Evolutionary conservation across 2,888 invertebrate genomes (phyloP).

Genomic region (Protophormia terraenovae): DNA sequence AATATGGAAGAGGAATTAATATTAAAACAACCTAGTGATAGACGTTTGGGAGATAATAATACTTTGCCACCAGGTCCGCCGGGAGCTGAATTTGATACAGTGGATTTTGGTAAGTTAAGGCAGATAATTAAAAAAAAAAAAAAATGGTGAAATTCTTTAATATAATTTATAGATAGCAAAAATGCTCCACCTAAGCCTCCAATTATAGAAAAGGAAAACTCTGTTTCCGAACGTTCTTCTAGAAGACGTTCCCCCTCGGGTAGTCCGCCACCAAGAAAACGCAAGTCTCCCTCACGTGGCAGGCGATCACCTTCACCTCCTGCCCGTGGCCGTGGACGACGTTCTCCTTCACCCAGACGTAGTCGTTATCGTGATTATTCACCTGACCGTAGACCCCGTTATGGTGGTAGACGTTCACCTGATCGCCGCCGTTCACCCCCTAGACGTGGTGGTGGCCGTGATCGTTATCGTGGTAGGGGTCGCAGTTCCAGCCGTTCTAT

Average conservation of each 20-base stretch:
- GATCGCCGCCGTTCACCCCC: constrained; percentile 72
- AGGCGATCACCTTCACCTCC: constrained; percentile 77
- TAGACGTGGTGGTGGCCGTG: constrained; percentile 70
- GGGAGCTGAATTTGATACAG: constrained; percentile 76
- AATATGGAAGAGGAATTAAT: constrained; percentile 79
- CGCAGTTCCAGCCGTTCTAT: constrained; percentile 75
- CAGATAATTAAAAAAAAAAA: background rate
- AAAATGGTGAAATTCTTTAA: background rate
- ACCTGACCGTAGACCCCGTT: constrained; percentile 75
- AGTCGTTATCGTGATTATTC: constrained; percentile 76
- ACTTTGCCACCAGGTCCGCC: constrained; percentile 78
- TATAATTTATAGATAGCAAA: constrained; percentile 49
- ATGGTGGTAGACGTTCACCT: constrained; percentile 70
- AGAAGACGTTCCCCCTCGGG: constrained; percentile 75
- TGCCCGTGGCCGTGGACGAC: constrained; percentile 68
- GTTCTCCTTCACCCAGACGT: constrained; percentile 76
- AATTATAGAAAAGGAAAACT: constrained; percentile 65
- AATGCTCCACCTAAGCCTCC: constrained; percentile 52
- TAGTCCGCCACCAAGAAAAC: constrained; percentile 73
- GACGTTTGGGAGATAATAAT: constrained; percentile 74
- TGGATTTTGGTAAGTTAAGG: constrained; percentile 71
- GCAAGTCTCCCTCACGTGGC: constrained; percentile 71
- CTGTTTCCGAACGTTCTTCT: constrained; percentile 58
- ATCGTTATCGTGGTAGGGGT: constrained; percentile 71
- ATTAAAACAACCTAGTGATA: constrained; percentile 75